Base-by-base conservation (phyloP, 35 echinoderm and acorn worm species). In the Heliocidaris tuberculata region DNA sequence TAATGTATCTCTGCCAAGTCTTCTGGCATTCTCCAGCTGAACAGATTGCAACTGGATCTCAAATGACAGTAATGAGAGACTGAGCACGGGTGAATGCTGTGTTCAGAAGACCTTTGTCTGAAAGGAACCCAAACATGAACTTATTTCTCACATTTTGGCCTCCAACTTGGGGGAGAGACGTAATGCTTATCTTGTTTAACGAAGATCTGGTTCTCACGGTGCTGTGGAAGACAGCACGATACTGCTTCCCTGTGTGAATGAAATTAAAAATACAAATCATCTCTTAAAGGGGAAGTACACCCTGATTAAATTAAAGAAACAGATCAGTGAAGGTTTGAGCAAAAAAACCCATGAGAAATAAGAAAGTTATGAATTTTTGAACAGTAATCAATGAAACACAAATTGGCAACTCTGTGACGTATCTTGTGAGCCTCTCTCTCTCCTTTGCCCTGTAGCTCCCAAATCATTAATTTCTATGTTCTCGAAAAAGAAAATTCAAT, bases 81-180 rank as follows among this genome's bases (percentile, higher is more conserved):
- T n/a, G n/a, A 3, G 97, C 97, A 29, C 98, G 93, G 12, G 98
- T 99, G 61, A 97, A 94, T 13, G 98, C 98, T 48, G 98, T 99
- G 89, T 97, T 97, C 9, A 99, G 96, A 13, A 97, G 94, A 47
- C 95, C 95, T 88, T 95, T 90, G 92, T 97, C 98, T 12, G 98
- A 97, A 30, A 99, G 86, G 87, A 99, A 97, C 2, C 98, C 98
- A 59, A 96, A 97, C 89, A 95, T 96, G 92, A 94, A 96, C 32
- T 96, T 96, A 50, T 94, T 94, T 88, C 96, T 95, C 24, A 86
- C 35, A 86, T 54, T 89, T 15, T 61, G 7, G 21, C 86, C 86
- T 16, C 87, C 91, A 54, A 59, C 49, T 42, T 93, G 86, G 15
- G 94, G 86, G 19, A 95, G 87, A 90, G 92, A 96, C 15, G 97